Base-by-base conservation (phyloP, 2,113 vertebrate species). In the Microtus richardsoni region DNA sequence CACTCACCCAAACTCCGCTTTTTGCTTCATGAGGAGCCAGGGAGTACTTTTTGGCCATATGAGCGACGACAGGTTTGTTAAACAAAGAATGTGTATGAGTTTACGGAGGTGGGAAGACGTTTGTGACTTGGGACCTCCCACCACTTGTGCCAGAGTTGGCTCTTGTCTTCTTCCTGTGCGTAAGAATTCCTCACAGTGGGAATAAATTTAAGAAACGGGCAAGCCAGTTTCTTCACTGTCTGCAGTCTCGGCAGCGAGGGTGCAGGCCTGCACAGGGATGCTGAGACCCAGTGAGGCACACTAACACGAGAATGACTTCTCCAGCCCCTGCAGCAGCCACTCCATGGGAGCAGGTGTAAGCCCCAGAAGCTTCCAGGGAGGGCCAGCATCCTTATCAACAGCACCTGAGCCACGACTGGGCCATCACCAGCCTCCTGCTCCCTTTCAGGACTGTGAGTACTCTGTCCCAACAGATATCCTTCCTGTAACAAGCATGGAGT, bases 31-130 rank as follows among this genome's bases (percentile, higher is more conserved):
- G 12, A 41, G 52, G 26, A n/a, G 41, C 52, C 16, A 0, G 13
- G 5, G 44, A 54, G 14, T 0, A 0, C 36, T 3, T 1, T 9
- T 3, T 16, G 30, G 30, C 19, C 52, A 2, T n/a, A 2, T 26
- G 47, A 4, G 10, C 3, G 0, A 52, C 0, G 7, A 5, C 47
- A 52, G 64, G 7, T 10, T 71, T 52, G 85, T n/a, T n/a, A 87
- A 36, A 10, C 19, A 52, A 36, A 54, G 3, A 5, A 4, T n/a
- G 47, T 26, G 44, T 14, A 36, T 4, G 26, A 1, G 26, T 14
- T 30, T n/a, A 52, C 33, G 52, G 14, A 9, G 66, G 30, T 16
- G 2, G 2, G 16, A 7, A 60, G 16, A 2, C 1, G 0, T 21
- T 0, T 21, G 33, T 5, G 49, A 2, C 1, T 14, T 54, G 7